A percentile compares a stretch with the other conserved stretches of the same genome.
Evolutionary conservation across 2,113 vertebrate species (phyloP).

Genomic region (Pedetes capensis): DNA sequence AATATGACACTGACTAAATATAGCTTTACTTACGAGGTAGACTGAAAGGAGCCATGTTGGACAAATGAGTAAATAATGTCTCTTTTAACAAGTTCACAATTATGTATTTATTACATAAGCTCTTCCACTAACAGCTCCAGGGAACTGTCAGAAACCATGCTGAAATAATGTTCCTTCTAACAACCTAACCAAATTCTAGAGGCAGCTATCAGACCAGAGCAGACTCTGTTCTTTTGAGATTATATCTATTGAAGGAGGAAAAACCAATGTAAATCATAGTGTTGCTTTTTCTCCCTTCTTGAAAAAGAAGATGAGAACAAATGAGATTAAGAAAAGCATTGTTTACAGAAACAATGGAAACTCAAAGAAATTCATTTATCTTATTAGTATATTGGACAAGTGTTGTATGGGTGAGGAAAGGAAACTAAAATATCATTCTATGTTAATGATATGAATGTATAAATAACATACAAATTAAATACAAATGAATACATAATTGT

Average conservation of each 20-base stretch:
- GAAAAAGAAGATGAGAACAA: slow-evolving; percentile 42
- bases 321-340: slow-evolving; percentile 39
- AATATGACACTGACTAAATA: slow-evolving; percentile 84
- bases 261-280: neutral
- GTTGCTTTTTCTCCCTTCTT: neutral
- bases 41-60: slow-evolving; percentile 85
- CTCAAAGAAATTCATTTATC: neutral
- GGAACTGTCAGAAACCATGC: slow-evolving; percentile 76
- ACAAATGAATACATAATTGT: neutral
- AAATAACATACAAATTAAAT: neutral
- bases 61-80: slow-evolving; percentile 85
- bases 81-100: slow-evolving; percentile 86
- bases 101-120: slow-evolving; percentile 81
- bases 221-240: no score
- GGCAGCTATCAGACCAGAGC: slow-evolving; percentile 42
- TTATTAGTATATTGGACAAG: neutral
- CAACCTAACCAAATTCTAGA: slow-evolving; percentile 68
- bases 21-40: slow-evolving; percentile 82
- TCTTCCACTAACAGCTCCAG: slow-evolving; percentile 79
- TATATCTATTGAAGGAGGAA: slow-evolving; percentile 24
- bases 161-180: slow-evolving; percentile 57
- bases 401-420: neutral
- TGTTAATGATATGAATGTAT: neutral
- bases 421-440: neutral
- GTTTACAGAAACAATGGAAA: slow-evolving; percentile 15